Percentiles rank a stretch among this genome's conserved stretches.
These are phyloP conservation scores for Pterobdella sp. DNA, from an alignment of 2,888 invertebrate genomes.

Conservation along the genomic window DNA sequence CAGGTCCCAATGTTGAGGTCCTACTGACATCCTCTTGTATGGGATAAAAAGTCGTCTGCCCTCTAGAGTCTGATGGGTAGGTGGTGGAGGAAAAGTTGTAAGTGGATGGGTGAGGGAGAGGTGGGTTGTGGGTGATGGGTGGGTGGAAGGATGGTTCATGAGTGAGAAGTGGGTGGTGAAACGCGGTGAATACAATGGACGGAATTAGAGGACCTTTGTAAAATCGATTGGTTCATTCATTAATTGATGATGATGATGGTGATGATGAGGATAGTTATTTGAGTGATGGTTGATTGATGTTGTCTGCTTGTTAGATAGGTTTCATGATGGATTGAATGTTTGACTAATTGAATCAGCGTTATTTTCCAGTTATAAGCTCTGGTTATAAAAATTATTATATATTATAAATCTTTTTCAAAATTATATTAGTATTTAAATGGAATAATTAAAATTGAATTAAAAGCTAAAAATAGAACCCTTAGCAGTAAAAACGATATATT, in stretches of 20 bases:
- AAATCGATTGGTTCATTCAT: neutral
- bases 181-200: neutral
- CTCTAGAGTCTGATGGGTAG: conserved; percentile 12
- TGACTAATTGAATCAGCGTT: too few species aligned
- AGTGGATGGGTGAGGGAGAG: neutral
- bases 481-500: too few species aligned
- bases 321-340: too few species aligned
- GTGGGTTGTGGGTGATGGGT: neutral
- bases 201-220: neutral
- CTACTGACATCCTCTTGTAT: conserved; percentile 30
- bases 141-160: neutral
- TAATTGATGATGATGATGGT: conserved; percentile 8
- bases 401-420: too few species aligned
- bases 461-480: too few species aligned
- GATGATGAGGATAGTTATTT: conserved; percentile 6
- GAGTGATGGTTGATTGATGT: too few species aligned
- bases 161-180: neutral
- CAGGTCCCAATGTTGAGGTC: conserved; percentile 41
- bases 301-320: too few species aligned
- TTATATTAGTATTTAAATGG: too few species aligned
- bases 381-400: too few species aligned
- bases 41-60: conserved; percentile 28
- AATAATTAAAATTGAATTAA: too few species aligned
- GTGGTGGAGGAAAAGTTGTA: neutral
- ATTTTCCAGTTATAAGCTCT: too few species aligned